Evolutionary conservation across 2,888 invertebrate species (phyloP).

Genomic region (Tanytarsus gracilentus): DNA sequence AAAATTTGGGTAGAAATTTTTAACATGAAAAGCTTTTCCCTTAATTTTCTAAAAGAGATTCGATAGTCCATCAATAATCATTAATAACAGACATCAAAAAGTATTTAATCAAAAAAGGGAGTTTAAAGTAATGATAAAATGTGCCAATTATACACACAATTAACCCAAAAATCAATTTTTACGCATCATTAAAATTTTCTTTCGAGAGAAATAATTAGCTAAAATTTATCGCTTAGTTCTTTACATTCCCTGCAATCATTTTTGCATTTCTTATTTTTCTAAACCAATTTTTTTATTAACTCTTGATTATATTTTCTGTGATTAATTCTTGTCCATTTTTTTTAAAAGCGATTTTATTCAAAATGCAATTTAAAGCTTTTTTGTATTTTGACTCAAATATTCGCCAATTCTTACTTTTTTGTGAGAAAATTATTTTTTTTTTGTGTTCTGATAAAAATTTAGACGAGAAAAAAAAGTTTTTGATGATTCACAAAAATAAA

Average conservation of each 20-base stretch:
- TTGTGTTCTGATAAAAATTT: no score
- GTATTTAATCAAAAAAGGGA: neutral
- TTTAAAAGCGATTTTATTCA: neutral
- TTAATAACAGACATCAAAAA: neutral
- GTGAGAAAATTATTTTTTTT: no score
- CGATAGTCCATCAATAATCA: neutral
- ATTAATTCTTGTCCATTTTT: constrained; percentile 10
- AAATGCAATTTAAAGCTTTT: neutral
- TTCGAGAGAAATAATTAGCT: no score
- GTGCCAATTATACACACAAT: neutral
- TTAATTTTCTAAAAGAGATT: neutral
- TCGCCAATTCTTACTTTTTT: no score
- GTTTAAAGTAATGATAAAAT: neutral
- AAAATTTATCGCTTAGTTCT: no score
- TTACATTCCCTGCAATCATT: no score
- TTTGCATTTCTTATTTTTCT: neutral
- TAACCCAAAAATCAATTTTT: neutral
- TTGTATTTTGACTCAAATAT: no score
- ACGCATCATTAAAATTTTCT: no score
- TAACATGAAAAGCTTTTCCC: neutral
- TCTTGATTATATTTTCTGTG: constrained; percentile 3
- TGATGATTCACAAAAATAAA: no score
- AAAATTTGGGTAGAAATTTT: neutral
- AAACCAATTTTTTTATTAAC: neutral
- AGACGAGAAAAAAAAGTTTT: no score